Conservation (phyloP, 30 jellyfish, hydroid and myxozoan species). For the Hydractinia symbiolongicarpus region DNA sequence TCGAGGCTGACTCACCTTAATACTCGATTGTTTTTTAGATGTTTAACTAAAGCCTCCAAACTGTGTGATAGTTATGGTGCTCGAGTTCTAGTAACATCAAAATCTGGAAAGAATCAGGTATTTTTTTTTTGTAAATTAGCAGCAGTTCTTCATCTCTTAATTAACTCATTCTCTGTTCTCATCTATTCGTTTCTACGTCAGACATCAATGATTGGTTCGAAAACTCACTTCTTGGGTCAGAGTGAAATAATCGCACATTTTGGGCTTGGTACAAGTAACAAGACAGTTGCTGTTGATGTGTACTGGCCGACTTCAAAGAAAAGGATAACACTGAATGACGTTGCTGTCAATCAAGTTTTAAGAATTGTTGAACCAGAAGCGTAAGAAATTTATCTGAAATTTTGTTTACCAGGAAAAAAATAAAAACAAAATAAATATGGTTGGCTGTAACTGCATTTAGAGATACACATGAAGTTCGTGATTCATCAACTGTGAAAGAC, state of each 20-base stretch:
- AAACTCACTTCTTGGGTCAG: slow-evolving; percentile 67
- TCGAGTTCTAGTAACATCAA: slow-evolving; percentile 55
- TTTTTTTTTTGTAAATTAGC: not conserved
- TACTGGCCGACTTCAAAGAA: slow-evolving; percentile 74
- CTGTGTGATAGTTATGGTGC: slow-evolving; percentile 97
- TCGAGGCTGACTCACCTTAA: too few species aligned
- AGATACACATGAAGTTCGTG: not conserved
- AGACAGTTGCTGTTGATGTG: slow-evolving; percentile 37
- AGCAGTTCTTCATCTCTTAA: not conserved
- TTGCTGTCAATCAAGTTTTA: slow-evolving; percentile 25
- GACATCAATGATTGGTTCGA: slow-evolving; percentile 23
- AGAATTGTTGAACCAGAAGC: slow-evolving; percentile 49
- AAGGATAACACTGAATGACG: slow-evolving; percentile 26
- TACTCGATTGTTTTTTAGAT: slow-evolving; percentile 31
- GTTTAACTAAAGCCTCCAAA: slow-evolving; percentile 37
- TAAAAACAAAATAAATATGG: not conserved
- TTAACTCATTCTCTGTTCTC: not conserved
- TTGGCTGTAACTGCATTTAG: not conserved
- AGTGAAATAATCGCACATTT: slow-evolving; percentile 89
- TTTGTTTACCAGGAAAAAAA: not conserved
- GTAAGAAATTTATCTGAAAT: not conserved
- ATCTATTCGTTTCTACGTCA: not conserved
- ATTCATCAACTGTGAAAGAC: not conserved
- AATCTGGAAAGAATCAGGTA: slow-evolving; percentile 76
- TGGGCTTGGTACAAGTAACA: slow-evolving; percentile 43